Base-by-base conservation (phyloP, 37 sponge, comb jelly and placozoan species). In the Agelas oroides region DNA sequence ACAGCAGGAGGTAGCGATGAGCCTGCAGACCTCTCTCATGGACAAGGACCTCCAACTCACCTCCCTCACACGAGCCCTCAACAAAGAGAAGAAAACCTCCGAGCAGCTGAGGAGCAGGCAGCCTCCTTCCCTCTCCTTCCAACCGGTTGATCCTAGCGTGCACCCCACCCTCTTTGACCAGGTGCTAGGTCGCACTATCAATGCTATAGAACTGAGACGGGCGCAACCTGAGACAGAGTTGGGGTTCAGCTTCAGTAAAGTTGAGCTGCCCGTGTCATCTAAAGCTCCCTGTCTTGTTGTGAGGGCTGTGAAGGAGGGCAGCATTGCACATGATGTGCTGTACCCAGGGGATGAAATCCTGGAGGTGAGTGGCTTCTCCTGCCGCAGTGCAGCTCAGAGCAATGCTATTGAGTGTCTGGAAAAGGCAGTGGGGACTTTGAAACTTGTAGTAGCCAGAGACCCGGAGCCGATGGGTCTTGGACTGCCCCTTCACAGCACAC, bases 311-410 rank as follows among this genome's bases (percentile, higher is more conserved):
- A 78, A 82, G 37, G 79, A 86, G 25, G 92, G 58, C 11, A 79
- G 87, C 58, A 5, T 61, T 6, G 87, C 87, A 3, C 36, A 33
- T 61, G 78, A 79, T 0, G 11, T 83, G 0, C 53, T 92, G 56
- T 5, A 40, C 25, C 75, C 84, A 32, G 92, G 92, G 24, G 92
- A 92, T 60, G 84, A 87, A 40, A 34, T 92, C 17, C 38, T 92
- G 40, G 92, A 92, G 59, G 84, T 92, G 18, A 92, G 86, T 55
- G 87, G 92, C 18, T 33, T 73, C 34, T 34, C 58, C 46, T 92
- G 92, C 56, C 78, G 83, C 37, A 71, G 87, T 52, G 21, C 46
- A 13, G 53, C 59, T 28, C 92, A 82, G 63, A 53, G 32, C n/a
- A 67, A 58, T 58, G 92, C 87, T 31, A 34, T 79, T 8, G 59